Evolutionary conservation across 2,888 invertebrate species (phyloP).

Genomic region (Apamea crenata): DNA sequence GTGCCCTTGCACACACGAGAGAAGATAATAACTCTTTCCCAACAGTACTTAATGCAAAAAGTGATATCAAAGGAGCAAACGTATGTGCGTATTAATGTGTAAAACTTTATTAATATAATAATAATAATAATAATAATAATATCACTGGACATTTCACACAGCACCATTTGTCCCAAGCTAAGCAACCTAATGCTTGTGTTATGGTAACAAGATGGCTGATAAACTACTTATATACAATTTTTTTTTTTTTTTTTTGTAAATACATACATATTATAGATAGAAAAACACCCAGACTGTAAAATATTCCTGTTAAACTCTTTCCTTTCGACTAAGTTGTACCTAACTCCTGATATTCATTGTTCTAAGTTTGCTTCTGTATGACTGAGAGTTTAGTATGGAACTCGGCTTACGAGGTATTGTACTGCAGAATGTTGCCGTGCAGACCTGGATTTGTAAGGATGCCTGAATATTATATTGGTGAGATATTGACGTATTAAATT

Average conservation of each 20-base stretch:
- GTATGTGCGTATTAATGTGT: slow-evolving; percentile 29
- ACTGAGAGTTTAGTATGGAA: slow-evolving; percentile 10
- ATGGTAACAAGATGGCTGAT: too few species aligned
- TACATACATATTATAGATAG: too few species aligned
- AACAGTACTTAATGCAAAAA: slow-evolving; percentile 22
- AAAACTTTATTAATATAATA: slow-evolving; percentile 60
- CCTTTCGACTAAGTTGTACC: slow-evolving; percentile 33
- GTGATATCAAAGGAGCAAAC: slow-evolving; percentile 19
- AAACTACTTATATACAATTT: too few species aligned
- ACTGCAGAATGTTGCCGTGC: background rate
- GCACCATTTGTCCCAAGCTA: too few species aligned
- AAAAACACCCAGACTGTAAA: too few species aligned
- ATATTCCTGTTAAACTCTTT: slow-evolving; percentile 50
- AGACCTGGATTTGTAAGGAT: background rate
- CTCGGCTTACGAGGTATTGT: background rate
- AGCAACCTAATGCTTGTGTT: too few species aligned
- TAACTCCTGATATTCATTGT: slow-evolving; percentile 49
- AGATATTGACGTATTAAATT: background rate
- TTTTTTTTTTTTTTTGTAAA: too few species aligned
- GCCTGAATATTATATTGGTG: background rate
- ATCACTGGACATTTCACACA: too few species aligned
- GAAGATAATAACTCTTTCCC: slow-evolving; percentile 4
- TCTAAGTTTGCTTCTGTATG: slow-evolving; percentile 23
- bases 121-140: too few species aligned
- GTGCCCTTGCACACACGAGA: background rate